A percentile compares a stretch with the other conserved stretches of the same genome.
Evolutionary conservation across 2,888 invertebrate genomes (phyloP).

Genomic region (Gonocerus acuteangulatus): DNA sequence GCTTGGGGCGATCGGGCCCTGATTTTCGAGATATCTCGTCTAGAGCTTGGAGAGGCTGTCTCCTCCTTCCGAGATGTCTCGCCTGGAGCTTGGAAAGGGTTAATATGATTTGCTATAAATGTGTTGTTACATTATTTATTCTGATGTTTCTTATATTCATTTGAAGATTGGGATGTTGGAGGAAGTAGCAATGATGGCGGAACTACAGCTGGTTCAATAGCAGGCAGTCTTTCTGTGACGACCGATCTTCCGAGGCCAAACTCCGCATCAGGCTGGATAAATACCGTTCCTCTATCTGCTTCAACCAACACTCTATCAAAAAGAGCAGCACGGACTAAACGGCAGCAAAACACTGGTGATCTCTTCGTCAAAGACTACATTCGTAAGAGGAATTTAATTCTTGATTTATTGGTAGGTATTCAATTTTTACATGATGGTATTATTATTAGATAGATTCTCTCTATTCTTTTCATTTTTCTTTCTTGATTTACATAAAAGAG

Average conservation of each 20-base stretch:
- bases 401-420: slow-evolving; percentile 67
- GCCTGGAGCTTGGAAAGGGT: too few relatives aligned
- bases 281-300: slow-evolving; percentile 74
- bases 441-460: too few relatives aligned
- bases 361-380: slow-evolving; percentile 90
- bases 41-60: too few relatives aligned
- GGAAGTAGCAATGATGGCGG: slow-evolving; percentile 14
- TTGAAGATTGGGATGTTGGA: slow-evolving; percentile 20
- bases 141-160: too few relatives aligned
- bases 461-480: too few relatives aligned
- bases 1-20: too few relatives aligned
- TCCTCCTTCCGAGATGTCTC: too few relatives aligned
- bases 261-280: slow-evolving; percentile 72
- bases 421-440: too few relatives aligned
- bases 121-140: too few relatives aligned
- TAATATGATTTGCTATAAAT: too few relatives aligned
- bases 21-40: too few relatives aligned
- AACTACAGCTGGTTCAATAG: slow-evolving; percentile 17
- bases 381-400: slow-evolving; percentile 84
- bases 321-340: slow-evolving; percentile 54
- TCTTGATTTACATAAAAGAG: too few relatives aligned
- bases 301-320: slow-evolving; percentile 71
- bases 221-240: slow-evolving; percentile 25
- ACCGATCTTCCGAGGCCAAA: slow-evolving; percentile 39
- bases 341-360: slow-evolving; percentile 51